Evolutionary conservation across 2,797 vertebrate species (phyloP).

Genomic region (Erithacus rubecula): DNA sequence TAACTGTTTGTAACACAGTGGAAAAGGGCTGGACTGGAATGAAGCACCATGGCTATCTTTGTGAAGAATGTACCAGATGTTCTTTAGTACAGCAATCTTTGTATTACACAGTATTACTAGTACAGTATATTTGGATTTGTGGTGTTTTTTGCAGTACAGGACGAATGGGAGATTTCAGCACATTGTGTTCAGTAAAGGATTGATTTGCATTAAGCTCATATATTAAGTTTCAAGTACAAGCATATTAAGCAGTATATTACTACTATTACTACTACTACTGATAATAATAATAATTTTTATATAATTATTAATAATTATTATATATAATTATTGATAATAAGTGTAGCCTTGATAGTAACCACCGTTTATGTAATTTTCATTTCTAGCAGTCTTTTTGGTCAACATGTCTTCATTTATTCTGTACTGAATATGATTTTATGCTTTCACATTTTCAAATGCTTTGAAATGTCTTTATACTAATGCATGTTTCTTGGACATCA

Average conservation of each 20-base stretch:
- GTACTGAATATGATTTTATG: neutral
- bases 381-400: neutral
- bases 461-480: neutral
- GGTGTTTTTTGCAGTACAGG: neutral
- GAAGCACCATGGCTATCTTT: neutral
- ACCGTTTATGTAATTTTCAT: neutral
- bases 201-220: neutral
- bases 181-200: fast-evolving
- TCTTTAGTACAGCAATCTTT: neutral
- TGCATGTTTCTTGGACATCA: neutral
- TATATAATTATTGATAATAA: neutral
- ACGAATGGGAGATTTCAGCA: neutral
- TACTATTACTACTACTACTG: neutral
- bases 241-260: neutral
- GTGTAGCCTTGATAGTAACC: neutral
- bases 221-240: neutral
- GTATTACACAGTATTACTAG: no score
- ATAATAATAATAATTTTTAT: neutral
- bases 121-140: neutral
- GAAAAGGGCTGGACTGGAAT: neutral
- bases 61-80: neutral
- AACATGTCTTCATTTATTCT: neutral
- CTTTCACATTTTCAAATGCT: neutral
- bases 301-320: no score
- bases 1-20: neutral